phyloP scores from a whole-genome alignment of 2,888 invertebrate species.

The Koerneria pararmatus region DNA sequence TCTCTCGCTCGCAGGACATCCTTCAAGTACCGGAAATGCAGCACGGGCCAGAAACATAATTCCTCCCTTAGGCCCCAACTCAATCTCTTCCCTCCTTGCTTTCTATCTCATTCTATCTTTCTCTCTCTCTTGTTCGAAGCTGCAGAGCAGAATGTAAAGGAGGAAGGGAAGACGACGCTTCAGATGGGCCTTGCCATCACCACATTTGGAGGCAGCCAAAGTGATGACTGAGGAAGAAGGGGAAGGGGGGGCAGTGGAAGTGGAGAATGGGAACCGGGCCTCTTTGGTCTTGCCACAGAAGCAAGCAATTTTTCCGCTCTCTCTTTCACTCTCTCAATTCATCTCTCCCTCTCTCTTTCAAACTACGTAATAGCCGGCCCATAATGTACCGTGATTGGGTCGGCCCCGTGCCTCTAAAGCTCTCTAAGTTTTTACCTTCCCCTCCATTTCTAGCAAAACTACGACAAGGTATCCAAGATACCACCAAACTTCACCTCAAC shows the following conservation, averaged over 20 bases:
- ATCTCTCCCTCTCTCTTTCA: too few species aligned
- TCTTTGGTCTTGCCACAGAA: conserved; percentile 4
- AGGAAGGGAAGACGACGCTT: not conserved
- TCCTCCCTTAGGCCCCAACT: not conserved
- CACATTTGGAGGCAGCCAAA: not conserved
- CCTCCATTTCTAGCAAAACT: too few species aligned
- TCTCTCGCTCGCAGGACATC: conserved; percentile 1
- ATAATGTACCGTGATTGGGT: too few species aligned
- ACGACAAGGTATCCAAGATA: too few species aligned
- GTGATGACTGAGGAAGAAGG: conserved; percentile 7
- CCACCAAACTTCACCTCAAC: too few species aligned
- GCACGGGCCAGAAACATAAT: not conserved
- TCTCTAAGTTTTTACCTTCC: too few species aligned
- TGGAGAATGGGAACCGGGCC: not conserved
- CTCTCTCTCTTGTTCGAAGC: conserved; percentile 6
- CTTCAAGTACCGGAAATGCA: not conserved
- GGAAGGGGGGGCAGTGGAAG: not conserved
- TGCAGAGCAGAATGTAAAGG: not conserved
- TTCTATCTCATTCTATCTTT: not conserved
- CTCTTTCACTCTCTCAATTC: too few species aligned
- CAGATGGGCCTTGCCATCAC: not conserved
- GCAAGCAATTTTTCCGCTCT: not conserved
- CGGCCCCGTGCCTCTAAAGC: too few species aligned
- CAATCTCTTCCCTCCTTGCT: conserved; percentile 3
- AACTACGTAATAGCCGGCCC: too few species aligned